Evolutionary conservation across 1,140 invertebrate genomes (phyloP), one percentile per base, ranked within the genome.

Genomic region (Zaprionus davidi): DNA sequence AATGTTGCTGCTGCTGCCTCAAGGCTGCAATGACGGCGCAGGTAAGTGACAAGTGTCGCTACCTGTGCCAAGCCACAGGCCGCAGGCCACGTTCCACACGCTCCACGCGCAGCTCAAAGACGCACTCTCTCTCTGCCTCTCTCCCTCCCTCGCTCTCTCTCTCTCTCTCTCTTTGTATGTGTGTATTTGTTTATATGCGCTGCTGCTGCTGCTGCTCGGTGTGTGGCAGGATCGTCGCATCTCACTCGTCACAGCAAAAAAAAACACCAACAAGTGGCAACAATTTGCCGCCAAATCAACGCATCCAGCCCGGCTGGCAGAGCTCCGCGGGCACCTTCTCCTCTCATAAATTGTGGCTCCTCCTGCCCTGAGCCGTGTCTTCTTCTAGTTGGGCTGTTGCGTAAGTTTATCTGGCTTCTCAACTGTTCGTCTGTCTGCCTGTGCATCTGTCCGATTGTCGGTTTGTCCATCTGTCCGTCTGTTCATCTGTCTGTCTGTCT

Each of bases 321-420:
- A 57, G 28, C 51, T 73, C 64, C 34, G 58, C 63, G 26, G 56
- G 7, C 56, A 59, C 36, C 64, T 67, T 31, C 17, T 51, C 38
- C 31, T 58, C 20, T 53, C 74, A 76, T 76, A 72, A 76, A 76
- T 76, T 76, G 73, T 76, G 66, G 73, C 58, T 51, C 49, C 71
- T 51, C 55, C 55, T 55, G 55, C 36, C 41, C 41, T 63, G 53
- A 69, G 49, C 49, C 22, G 20, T 65, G 71, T 82, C 62, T 68
- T 51, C 60, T 71, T 60, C 46, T 78, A 80, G 66, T 49, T 67
- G 53, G 38, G 60, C 58, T 69, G 59, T 87, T 88, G 84, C 84
- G 85, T 88, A 88, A 88, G 81, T 84, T 87, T 88, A 81, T 90
- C 84, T 84, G 64, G 36, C 49, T 60, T 36, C 51, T 49, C 57